Conservation (phyloP, 2,797 vertebrate genomes). For the Periophthalmus magnuspinnatus region DNA sequence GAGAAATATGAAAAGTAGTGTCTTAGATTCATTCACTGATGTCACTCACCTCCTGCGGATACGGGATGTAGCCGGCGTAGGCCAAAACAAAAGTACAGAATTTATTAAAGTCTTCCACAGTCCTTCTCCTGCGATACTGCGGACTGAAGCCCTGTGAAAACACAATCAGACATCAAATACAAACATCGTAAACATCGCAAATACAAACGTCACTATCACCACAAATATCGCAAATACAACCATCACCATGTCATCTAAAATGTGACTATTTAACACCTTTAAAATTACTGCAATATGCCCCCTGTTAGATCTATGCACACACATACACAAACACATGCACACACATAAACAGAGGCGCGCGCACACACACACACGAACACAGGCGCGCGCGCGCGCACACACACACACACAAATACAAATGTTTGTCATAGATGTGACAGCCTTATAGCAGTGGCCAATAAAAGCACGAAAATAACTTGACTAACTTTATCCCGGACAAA, state of each 20-base stretch:
- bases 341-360: neutral
- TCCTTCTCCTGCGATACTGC: constrained; percentile 85
- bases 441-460: neutral
- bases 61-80: constrained; percentile 98
- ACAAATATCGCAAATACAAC: too few species aligned
- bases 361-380: neutral
- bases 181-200: constrained; percentile 12
- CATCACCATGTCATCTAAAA: too few species aligned
- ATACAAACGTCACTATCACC: too few species aligned
- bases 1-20: too few species aligned
- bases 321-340: neutral
- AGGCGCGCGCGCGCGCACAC: too few species aligned
- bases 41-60: constrained; percentile 87
- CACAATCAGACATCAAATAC: constrained; percentile 10
- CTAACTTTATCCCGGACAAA: neutral
- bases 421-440: constrained; percentile 38
- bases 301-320: too few species aligned
- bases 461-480: constrained; percentile 8
- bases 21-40: too few species aligned
- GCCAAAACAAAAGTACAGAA: constrained; percentile 98
- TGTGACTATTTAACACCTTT: neutral
- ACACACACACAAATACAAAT: constrained; percentile 13
- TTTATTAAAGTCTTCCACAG: constrained; percentile 97
- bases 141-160: constrained; percentile 73
- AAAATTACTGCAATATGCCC: neutral